Conservation (phyloP, 2,113 vertebrate genomes). For the Clupea harengus region DNA sequence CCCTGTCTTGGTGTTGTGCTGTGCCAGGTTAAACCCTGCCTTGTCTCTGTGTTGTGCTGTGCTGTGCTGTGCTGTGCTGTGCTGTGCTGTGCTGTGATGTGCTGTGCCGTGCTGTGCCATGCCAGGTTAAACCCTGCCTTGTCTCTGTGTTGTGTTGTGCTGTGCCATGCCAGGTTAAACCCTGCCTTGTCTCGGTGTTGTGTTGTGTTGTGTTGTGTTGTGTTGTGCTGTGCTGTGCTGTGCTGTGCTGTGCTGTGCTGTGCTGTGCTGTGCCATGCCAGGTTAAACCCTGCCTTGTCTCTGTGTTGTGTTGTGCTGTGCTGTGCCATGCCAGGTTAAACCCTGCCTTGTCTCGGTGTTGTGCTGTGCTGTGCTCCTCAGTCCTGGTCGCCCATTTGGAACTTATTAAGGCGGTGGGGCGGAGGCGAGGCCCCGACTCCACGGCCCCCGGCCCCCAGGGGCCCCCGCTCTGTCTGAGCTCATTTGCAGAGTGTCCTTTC, state of each 20-base stretch:
- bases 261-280: not conserved
- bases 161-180: too few species aligned
- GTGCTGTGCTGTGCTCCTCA: not conserved
- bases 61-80: not conserved
- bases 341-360: not conserved
- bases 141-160: not conserved
- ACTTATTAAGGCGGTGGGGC: slow-evolving; percentile 67
- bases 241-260: not conserved
- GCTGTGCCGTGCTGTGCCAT: not conserved
- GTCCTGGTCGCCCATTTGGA: slow-evolving; percentile 66
- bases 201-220: not conserved
- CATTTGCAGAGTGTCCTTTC: slow-evolving; percentile 70
- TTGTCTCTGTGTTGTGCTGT: not conserved
- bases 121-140: too few species aligned
- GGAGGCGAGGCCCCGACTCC: slow-evolving; percentile 49
- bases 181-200: too few species aligned
- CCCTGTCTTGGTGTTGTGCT: too few species aligned
- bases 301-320: not conserved
- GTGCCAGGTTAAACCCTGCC: too few species aligned
- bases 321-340: too few species aligned
- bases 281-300: too few species aligned
- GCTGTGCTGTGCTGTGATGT: not conserved
- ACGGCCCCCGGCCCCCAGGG: slow-evolving; percentile 57
- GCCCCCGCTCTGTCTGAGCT: slow-evolving; percentile 62
- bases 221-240: not conserved